Conservation (phyloP, 2,113 vertebrate species). For the Oncorhynchus nerka region DNA sequence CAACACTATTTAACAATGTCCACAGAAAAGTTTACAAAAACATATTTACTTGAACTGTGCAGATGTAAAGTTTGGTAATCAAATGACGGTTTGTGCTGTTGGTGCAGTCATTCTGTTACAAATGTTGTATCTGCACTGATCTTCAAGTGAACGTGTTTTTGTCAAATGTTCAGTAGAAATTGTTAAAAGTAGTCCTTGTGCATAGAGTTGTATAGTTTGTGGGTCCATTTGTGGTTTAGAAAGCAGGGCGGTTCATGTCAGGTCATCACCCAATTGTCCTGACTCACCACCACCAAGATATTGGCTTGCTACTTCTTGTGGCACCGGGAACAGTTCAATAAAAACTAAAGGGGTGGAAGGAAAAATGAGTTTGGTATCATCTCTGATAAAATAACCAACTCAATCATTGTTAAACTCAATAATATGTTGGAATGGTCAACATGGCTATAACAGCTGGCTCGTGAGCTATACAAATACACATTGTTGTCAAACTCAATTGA, state of each 20-base stretch:
- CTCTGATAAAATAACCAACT: conserved; percentile 45
- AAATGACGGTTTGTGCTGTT: too few species aligned
- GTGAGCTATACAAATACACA: conserved; percentile 13
- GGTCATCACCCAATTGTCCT: conserved; percentile 27
- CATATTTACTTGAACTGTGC: too few species aligned
- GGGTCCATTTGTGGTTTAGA: neutral
- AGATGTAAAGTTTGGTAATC: too few species aligned
- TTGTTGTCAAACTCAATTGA: too few species aligned
- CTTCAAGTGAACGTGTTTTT: too few species aligned
- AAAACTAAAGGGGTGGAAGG: conserved; percentile 63
- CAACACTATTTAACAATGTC: too few species aligned
- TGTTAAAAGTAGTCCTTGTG: too few species aligned
- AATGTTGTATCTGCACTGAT: too few species aligned
- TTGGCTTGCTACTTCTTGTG: conserved; percentile 74
- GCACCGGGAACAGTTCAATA: conserved; percentile 67
- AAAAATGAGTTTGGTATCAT: conserved; percentile 64
- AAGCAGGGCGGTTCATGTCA: conserved; percentile 7
- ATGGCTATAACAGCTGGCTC: conserved; percentile 18
- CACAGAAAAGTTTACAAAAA: too few species aligned
- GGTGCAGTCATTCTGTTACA: too few species aligned
- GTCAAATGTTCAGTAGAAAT: too few species aligned
- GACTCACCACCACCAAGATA: conserved; percentile 38
- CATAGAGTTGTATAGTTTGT: neutral
- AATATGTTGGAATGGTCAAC: conserved; percentile 26
- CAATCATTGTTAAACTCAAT: neutral